A percentile compares a stretch with the other conserved stretches of the same genome.
Evolutionary conservation across 2,888 invertebrate genomes (phyloP).

Genomic region (Dicyrtomina minuta): DNA sequence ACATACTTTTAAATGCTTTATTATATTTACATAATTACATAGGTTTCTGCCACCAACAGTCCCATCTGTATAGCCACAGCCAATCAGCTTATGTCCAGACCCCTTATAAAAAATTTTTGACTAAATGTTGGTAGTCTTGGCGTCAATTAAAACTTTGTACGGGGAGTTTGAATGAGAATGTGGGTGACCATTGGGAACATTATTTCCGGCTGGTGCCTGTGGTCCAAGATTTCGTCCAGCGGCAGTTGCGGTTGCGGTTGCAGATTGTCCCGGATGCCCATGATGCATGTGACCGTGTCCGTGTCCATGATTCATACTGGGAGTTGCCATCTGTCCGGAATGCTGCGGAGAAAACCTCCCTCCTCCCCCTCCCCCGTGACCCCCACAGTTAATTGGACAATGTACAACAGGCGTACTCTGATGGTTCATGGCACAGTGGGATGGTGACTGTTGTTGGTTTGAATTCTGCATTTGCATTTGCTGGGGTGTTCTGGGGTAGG

Average conservation of each 20-base stretch:
- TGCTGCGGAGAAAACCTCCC: conserved; percentile 52
- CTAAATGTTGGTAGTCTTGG: conserved; percentile 52
- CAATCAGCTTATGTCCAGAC: too few relatives aligned
- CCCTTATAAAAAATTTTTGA: too few relatives aligned
- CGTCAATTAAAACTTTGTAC: conserved; percentile 51
- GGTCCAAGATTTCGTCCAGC: neutral
- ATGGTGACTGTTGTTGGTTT: conserved; percentile 48
- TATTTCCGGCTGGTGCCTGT: conserved; percentile 10
- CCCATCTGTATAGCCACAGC: too few relatives aligned
- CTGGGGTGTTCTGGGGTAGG: conserved; percentile 30
- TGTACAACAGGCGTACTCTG: conserved; percentile 52
- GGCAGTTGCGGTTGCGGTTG: conserved; percentile 24
- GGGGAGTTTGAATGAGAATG: conserved; percentile 49
- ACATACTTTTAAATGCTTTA: too few relatives aligned
- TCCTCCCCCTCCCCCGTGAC: conserved; percentile 42
- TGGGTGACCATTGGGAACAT: conserved; percentile 40
- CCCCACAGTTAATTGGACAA: conserved; percentile 51
- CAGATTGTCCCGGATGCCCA: conserved; percentile 8
- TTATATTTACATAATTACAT: too few relatives aligned
- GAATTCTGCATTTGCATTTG: conserved; percentile 30
- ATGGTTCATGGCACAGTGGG: conserved; percentile 48
- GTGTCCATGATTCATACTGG: conserved; percentile 18
- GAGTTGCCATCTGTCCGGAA: conserved; percentile 30
- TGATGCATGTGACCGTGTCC: conserved; percentile 9
- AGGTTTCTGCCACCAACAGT: too few relatives aligned